phyloP scores from a whole-genome alignment of 2,797 vertebrate species.

The Philypnodon macrostomus region DNA sequence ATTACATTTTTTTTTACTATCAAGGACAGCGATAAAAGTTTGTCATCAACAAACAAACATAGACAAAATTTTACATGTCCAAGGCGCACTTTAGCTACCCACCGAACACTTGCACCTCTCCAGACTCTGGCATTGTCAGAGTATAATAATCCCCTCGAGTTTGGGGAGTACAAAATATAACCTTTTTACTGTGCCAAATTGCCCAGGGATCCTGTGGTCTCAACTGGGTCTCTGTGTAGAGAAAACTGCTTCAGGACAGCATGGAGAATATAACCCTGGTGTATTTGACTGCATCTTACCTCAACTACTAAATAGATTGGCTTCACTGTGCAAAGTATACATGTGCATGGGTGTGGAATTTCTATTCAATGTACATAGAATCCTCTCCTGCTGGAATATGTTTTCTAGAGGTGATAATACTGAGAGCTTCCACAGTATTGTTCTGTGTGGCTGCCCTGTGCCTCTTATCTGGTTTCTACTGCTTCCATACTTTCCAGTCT shows the following conservation, averaged over 20 bases:
- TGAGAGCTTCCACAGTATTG: slow-evolving; percentile 51
- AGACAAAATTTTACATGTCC: slow-evolving; percentile 40
- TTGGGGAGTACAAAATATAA: slow-evolving; percentile 47
- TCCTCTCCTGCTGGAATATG: slow-evolving; percentile 50
- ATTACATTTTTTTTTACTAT: slow-evolving; percentile 1
- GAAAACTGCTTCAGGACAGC: slow-evolving; percentile 63
- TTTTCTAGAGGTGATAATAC: slow-evolving; percentile 29
- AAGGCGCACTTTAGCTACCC: slow-evolving; percentile 65
- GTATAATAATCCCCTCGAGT: slow-evolving; percentile 29
- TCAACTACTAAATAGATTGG: slow-evolving; percentile 87
- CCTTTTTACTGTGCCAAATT: slow-evolving; percentile 63
- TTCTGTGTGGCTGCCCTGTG: slow-evolving; percentile 30
- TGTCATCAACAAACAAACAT: slow-evolving; percentile 32
- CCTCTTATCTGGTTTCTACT: slow-evolving; percentile 37
- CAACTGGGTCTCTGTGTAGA: slow-evolving; percentile 75
- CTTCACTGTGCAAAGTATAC: slow-evolving; percentile 80
- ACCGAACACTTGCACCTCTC: slow-evolving; percentile 48
- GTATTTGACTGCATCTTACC: slow-evolving; percentile 88
- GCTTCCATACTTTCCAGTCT: slow-evolving; percentile 50
- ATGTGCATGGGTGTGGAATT: slow-evolving; percentile 43
- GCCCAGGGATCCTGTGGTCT: slow-evolving; percentile 52
- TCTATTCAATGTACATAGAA: slow-evolving; percentile 35
- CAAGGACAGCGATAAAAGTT: slow-evolving; percentile 15
- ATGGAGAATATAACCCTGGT: slow-evolving; percentile 65
- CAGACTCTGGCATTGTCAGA: slow-evolving; percentile 30